A percentile compares a stretch with the other conserved stretches of the same genome.
Evolutionary conservation across 2,888 invertebrate species (phyloP).

Genomic region (Euproctis similis): DNA sequence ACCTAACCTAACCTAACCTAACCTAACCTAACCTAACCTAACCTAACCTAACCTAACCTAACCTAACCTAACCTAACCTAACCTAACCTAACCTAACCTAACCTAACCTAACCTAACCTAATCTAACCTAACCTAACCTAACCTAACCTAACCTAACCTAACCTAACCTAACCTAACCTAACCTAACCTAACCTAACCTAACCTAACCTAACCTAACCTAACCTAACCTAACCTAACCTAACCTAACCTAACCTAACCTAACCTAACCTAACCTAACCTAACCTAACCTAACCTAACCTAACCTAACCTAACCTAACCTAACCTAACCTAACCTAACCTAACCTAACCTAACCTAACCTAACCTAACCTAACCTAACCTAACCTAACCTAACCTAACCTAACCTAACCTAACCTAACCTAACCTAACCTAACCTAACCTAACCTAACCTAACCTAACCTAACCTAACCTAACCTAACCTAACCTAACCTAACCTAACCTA

Average conservation of each 20-base stretch:
- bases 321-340: slow-evolving; percentile 10
- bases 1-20: slow-evolving; percentile 13
- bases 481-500: slow-evolving; percentile 22
- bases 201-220: slow-evolving; percentile 10
- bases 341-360: slow-evolving; percentile 13
- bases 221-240: slow-evolving; percentile 11
- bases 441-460: slow-evolving; percentile 14
- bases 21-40: slow-evolving; percentile 14
- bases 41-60: slow-evolving; percentile 16
- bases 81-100: slow-evolving; percentile 21
- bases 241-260: slow-evolving; percentile 9
- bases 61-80: slow-evolving; percentile 19
- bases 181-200: slow-evolving; percentile 8
- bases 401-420: slow-evolving; percentile 7
- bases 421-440: slow-evolving; percentile 4
- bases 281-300: slow-evolving; percentile 8
- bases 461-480: slow-evolving; percentile 20
- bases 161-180: slow-evolving; percentile 15
- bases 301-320: slow-evolving; percentile 8
- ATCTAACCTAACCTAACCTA: slow-evolving; percentile 12
- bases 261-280: slow-evolving; percentile 4
- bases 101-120: slow-evolving; percentile 15
- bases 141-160: slow-evolving; percentile 13
- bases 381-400: slow-evolving; percentile 7
- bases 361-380: slow-evolving; percentile 12